These are phyloP conservation scores for Galaxias olidus DNA, from an alignment of 2,797 vertebrate species.

Conservation along the genomic window DNA sequence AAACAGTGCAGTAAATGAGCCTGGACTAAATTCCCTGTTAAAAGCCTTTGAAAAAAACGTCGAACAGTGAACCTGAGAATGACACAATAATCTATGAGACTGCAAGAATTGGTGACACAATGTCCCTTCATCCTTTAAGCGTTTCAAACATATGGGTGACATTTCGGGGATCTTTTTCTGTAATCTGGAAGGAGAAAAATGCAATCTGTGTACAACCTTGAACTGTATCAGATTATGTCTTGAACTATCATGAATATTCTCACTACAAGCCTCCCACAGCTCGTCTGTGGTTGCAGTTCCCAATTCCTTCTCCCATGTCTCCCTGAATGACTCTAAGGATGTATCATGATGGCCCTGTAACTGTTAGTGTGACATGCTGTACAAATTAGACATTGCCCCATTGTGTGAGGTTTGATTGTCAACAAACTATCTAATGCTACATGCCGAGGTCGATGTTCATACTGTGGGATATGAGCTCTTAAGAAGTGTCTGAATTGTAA, in stretches of 20 bases:
- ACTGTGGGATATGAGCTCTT: no score
- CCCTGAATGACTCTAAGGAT: no score
- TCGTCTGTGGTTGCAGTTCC: neutral
- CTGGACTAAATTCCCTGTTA: neutral
- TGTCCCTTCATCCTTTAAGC: neutral
- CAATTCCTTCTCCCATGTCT: neutral
- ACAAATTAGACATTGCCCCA: no score
- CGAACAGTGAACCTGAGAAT: neutral
- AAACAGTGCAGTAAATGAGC: neutral
- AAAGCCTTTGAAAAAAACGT: neutral
- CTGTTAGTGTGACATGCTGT: no score
- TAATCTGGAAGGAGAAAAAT: neutral
- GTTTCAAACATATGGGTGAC: neutral
- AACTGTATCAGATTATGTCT: neutral
- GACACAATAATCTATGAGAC: neutral
- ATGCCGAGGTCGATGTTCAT: no score
- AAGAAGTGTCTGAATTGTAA: no score
- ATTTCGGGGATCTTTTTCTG: neutral
- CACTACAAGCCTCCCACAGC: neutral
- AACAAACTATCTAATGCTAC: no score
- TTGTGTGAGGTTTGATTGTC: no score
- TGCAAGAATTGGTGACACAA: neutral
- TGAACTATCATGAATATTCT: neutral
- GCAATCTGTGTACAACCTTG: neutral
- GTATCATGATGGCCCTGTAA: no score